Conservation (phyloP, 53 echinoderm and acorn worm genomes). For the Holothuria scabra region DNA sequence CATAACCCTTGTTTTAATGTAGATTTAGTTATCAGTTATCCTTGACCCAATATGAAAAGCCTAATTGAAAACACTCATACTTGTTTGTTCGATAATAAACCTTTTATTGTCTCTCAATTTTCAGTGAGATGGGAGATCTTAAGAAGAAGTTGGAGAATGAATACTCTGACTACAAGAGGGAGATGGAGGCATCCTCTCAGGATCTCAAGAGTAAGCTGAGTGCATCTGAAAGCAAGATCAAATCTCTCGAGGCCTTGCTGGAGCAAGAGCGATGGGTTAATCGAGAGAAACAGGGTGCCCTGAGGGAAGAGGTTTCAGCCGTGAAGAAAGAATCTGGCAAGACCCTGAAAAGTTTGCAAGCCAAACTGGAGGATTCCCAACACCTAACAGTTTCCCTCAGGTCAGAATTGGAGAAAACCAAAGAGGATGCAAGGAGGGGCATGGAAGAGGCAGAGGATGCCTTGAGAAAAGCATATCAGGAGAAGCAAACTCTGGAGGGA, state of each 20-base stretch:
- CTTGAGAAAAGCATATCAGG: slow-evolving; percentile 28
- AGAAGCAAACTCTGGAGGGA: slow-evolving; percentile 22
- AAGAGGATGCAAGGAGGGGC: slow-evolving; percentile 10
- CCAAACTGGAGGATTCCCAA: slow-evolving; percentile 8
- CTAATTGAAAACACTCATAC: no score
- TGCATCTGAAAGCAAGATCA: background rate
- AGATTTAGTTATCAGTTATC: no score
- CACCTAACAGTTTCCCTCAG: slow-evolving; percentile 1
- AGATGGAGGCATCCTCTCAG: slow-evolving; percentile 1
- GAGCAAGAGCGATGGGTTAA: slow-evolving; percentile 49
- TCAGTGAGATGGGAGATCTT: slow-evolving; percentile 10
- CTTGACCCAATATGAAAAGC: no score
- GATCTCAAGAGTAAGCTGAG: slow-evolving; percentile 25
- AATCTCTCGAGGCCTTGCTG: slow-evolving; percentile 40
- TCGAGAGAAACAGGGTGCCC: slow-evolving; percentile 38
- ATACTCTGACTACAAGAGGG: slow-evolving; percentile 19
- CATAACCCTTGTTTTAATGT: no score
- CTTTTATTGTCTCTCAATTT: background rate
- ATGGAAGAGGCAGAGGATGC: background rate
- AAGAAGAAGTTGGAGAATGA: slow-evolving; percentile 27
- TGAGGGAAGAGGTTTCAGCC: slow-evolving; percentile 28
- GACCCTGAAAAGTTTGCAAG: background rate
- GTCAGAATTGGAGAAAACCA: slow-evolving; percentile 12
- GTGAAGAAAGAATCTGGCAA: slow-evolving; percentile 12
- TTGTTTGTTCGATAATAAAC: no score